Conservation (phyloP, 2,888 invertebrate genomes). For the Metallyticus violacea region DNA sequence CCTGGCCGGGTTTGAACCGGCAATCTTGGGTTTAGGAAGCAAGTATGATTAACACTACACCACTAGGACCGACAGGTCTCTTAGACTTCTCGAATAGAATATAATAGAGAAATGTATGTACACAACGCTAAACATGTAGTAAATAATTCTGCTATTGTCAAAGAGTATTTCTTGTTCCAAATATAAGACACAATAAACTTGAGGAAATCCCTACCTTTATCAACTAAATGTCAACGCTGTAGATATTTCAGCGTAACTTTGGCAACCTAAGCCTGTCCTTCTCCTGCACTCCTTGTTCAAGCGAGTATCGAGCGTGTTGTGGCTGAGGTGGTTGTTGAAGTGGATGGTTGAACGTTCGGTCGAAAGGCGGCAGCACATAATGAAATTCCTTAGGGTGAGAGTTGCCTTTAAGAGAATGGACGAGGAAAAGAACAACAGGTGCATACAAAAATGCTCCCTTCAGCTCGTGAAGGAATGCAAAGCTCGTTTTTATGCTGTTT, state of each 20-base stretch:
- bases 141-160: too few species aligned
- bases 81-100: too few species aligned
- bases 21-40: too few species aligned
- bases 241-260: neutral
- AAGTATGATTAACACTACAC: too few species aligned
- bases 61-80: too few species aligned
- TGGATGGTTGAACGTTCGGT: neutral
- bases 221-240: too few species aligned
- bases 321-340: neutral
- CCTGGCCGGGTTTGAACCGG: too few species aligned
- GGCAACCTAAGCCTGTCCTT: neutral
- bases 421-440: neutral
- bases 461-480: neutral
- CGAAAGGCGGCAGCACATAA: neutral
- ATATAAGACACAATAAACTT: too few species aligned
- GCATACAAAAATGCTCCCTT: neutral
- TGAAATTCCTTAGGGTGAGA: neutral
- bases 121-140: too few species aligned
- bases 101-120: too few species aligned
- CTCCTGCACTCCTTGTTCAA: neutral
- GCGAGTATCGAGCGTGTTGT: neutral
- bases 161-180: too few species aligned
- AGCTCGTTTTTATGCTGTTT: neutral
- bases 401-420: neutral
- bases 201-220: too few species aligned